phyloP scores from a whole-genome alignment of 1,140 invertebrate genomes.

The Artemia franciscana region DNA sequence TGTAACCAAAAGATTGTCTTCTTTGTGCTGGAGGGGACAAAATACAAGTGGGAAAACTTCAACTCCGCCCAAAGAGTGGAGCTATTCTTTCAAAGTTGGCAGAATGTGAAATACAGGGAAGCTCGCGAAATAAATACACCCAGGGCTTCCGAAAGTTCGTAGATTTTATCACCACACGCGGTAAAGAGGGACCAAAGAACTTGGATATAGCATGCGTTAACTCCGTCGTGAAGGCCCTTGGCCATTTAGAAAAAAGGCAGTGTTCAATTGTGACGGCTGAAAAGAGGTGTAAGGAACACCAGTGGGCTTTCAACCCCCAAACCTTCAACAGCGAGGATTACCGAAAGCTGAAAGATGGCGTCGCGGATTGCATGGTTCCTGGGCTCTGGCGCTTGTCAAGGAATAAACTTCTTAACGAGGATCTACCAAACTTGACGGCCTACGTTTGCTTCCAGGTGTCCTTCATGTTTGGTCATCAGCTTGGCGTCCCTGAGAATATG shows the following conservation, averaged over 20 bases:
- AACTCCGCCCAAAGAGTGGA: not conserved
- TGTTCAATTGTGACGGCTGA: not conserved
- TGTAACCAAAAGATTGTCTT: not conserved
- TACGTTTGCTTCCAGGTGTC: not conserved
- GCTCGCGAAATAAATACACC: not conserved
- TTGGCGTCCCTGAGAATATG: not conserved
- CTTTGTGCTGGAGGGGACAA: not conserved
- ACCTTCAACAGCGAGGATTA: not conserved
- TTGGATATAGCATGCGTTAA: no score
- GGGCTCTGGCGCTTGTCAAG: not conserved
- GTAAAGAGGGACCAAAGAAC: not conserved
- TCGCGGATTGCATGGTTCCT: not conserved
- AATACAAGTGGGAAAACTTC: not conserved
- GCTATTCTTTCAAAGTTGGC: no score
- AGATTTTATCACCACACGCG: not conserved
- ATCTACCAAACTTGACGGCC: not conserved
- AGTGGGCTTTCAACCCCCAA: not conserved
- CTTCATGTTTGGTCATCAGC: not conserved
- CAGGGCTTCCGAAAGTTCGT: not conserved
- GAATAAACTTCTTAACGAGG: not conserved
- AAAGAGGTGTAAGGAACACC: not conserved
- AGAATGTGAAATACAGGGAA: not conserved
- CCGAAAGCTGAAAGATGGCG: not conserved
- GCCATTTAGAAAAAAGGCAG: not conserved
- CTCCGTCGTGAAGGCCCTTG: not conserved